phyloP scores from a whole-genome alignment of 2,888 invertebrate species.

The Lordiphosa fenestrarum region DNA sequence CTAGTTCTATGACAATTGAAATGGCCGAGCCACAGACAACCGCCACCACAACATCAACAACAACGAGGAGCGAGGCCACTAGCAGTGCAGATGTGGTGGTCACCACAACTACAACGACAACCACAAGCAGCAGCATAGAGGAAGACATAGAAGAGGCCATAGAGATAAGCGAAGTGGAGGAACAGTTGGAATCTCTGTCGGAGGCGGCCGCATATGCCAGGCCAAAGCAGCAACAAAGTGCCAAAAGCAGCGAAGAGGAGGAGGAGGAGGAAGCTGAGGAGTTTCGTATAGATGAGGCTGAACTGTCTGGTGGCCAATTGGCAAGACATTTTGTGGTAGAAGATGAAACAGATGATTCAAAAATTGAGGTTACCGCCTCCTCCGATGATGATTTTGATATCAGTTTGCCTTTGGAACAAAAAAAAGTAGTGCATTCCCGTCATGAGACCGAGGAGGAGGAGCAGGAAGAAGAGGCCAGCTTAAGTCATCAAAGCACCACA shows the following conservation, averaged over 20 bases:
- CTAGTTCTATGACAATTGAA: conserved; percentile 76
- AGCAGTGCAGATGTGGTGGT: conserved; percentile 44
- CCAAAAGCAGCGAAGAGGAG: conserved; percentile 40
- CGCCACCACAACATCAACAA: conserved; percentile 27
- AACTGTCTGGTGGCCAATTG: conserved; percentile 77
- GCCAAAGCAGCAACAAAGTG: conserved; percentile 41
- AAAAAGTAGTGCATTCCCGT: conserved; percentile 52
- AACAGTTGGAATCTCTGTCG: conserved; percentile 47
- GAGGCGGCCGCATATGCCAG: conserved; percentile 42
- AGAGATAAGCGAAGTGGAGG: conserved; percentile 75
- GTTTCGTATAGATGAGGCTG: conserved; percentile 78
- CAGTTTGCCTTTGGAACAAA: conserved; percentile 57
- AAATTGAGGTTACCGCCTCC: conserved; percentile 22
- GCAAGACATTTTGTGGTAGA: conserved; percentile 77
- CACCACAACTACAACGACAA: conserved; percentile 43
- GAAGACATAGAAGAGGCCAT: conserved; percentile 80
- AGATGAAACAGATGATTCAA: conserved; percentile 58
- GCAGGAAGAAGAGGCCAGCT: conserved; percentile 48
- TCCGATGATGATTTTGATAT: conserved; percentile 62
- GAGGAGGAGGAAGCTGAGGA: conserved; percentile 43
- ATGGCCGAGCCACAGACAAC: conserved; percentile 68
- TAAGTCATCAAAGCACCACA: conserved; percentile 78
- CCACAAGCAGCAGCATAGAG: conserved; percentile 77
- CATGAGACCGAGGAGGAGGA: conserved; percentile 40
- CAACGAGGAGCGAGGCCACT: conserved; percentile 43